Conservation (phyloP, 2,797 vertebrate species). For the Pangasius macronema region DNA sequence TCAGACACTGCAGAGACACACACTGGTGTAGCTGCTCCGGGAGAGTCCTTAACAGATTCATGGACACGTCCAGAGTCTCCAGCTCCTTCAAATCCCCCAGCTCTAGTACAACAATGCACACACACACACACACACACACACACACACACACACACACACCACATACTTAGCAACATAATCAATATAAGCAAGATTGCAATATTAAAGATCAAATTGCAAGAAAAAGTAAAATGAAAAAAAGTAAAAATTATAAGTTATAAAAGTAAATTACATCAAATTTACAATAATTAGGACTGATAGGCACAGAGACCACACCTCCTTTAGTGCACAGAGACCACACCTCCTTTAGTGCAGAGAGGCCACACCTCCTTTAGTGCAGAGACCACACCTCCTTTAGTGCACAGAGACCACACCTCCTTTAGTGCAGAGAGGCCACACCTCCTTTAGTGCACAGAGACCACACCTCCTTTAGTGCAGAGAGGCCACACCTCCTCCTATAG, state of each 20-base stretch:
- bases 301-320: background rate
- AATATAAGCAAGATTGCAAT: background rate
- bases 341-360: background rate
- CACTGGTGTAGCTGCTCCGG: constrained; percentile 90
- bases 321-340: too few relatives aligned
- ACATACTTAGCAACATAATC: background rate
- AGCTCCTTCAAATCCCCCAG: constrained; percentile 91
- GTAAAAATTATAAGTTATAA: background rate
- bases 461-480: background rate
- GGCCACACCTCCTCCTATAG: background rate
- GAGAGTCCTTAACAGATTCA: constrained; percentile 86
- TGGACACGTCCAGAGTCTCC: constrained; percentile 92
- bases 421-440: background rate
- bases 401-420: background rate
- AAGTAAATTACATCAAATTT: background rate
- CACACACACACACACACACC: background rate
- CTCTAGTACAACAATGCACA: constrained; percentile 70
- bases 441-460: background rate
- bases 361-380: background rate
- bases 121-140: background rate
- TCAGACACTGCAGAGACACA: constrained; percentile 90
- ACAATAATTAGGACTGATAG: background rate
- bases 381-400: background rate
- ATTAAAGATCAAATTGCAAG: background rate
- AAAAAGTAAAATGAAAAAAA: background rate